phyloP scores from a whole-genome alignment of 2,888 invertebrate genomes.

The Eremobia ochroleuca region DNA sequence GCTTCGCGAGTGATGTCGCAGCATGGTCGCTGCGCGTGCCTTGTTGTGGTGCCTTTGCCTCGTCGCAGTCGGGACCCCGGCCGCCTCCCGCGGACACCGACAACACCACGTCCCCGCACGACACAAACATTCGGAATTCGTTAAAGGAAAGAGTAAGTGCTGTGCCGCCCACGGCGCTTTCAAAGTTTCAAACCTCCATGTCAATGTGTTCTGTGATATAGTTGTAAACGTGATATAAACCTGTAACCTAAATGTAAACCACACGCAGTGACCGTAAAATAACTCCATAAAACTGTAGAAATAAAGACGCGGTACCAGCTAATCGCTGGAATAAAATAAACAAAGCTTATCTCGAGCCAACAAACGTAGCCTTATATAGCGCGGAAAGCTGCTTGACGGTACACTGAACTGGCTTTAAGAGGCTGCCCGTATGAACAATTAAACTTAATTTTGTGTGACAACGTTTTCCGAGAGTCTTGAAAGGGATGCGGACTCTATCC shows the following conservation, averaged over 20 bases:
- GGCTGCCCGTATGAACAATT: conserved; percentile 73
- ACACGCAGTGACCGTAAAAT: conserved; percentile 67
- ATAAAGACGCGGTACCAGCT: conserved; percentile 72
- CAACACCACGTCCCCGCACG: conserved; percentile 79
- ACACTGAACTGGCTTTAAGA: conserved; percentile 73
- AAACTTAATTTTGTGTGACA: conserved; percentile 73
- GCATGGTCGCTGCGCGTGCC: conserved; percentile 87
- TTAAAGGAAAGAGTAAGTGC: conserved; percentile 95
- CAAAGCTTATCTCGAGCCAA: conserved; percentile 84
- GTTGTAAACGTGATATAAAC: conserved; percentile 57
- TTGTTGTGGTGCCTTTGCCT: conserved; percentile 86
- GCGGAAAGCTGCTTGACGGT: conserved; percentile 76
- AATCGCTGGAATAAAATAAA: conserved; percentile 84
- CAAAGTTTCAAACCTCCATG: conserved; percentile 57
- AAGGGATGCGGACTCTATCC: conserved; percentile 71
- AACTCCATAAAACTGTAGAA: conserved; percentile 71
- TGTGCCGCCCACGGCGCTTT: conserved; percentile 74
- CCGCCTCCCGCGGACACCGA: conserved; percentile 80
- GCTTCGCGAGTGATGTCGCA: conserved; percentile 88
- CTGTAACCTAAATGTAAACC: conserved; percentile 64
- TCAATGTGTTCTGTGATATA: conserved; percentile 65
- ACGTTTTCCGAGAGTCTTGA: conserved; percentile 68
- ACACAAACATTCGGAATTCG: conserved; percentile 92
- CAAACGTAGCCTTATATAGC: conserved; percentile 83
- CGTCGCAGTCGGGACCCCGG: conserved; percentile 75